Evolutionary conservation across 2,797 vertebrate species (phyloP).

Genomic region (Parambassis ranga): DNA sequence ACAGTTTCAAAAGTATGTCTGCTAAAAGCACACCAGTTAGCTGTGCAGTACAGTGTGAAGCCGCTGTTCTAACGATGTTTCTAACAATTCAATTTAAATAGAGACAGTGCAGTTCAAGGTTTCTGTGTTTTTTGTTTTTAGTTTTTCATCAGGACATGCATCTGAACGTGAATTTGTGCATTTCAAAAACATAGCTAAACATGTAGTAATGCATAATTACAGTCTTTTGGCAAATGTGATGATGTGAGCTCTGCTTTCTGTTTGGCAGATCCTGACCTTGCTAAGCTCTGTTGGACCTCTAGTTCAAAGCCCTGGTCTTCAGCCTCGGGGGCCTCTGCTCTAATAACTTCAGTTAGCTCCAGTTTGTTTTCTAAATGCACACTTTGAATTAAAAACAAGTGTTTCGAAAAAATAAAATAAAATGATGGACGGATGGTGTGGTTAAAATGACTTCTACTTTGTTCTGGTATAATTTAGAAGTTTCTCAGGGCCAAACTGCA

Average conservation of each 20-base stretch:
- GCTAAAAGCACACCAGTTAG: constrained; percentile 1
- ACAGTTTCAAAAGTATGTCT: constrained; percentile 32
- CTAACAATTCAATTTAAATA: not conserved
- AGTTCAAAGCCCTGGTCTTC: constrained; percentile 75
- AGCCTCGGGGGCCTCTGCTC: constrained; percentile 84
- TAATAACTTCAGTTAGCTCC: constrained; percentile 88
- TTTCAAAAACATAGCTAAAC: too few relatives aligned
- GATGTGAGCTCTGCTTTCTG: constrained; percentile 46
- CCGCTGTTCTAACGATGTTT: not conserved
- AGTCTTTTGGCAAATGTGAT: constrained; percentile 19
- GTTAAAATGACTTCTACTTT: constrained; percentile 10
- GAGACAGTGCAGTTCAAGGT: too few relatives aligned
- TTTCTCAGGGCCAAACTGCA: constrained; percentile 12
- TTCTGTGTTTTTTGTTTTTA: too few relatives aligned
- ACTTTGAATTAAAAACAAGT: not conserved
- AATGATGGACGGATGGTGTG: not conserved
- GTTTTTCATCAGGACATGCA: too few relatives aligned
- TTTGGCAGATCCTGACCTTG: constrained; percentile 67
- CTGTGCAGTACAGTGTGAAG: not conserved
- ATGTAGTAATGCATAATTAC: not conserved
- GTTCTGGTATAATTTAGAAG: constrained; percentile 25
- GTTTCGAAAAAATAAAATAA: not conserved
- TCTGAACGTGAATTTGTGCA: too few relatives aligned
- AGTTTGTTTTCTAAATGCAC: constrained; percentile 69
- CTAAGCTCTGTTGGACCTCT: constrained; percentile 63